phyloP scores from a whole-genome alignment of 1,140 invertebrate species.

The Drosophila repletoides region DNA sequence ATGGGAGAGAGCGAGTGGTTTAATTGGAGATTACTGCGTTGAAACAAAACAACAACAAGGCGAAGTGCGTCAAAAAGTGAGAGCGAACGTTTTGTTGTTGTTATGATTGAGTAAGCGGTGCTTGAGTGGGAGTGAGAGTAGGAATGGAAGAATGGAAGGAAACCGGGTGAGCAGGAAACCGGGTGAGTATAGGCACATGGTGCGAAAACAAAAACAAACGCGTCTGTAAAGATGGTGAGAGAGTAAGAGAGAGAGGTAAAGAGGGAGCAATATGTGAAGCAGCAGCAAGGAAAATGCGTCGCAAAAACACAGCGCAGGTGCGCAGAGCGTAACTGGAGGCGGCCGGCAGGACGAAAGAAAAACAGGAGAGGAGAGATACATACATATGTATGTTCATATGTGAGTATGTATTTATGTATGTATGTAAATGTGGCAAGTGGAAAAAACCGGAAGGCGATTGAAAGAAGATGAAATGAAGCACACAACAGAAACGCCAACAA shows the following conservation, averaged over 20 bases:
- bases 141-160: not conserved
- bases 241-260: not conserved
- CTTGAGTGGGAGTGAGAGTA: not conserved
- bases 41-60: conserved; percentile 10
- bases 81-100: conserved; percentile 11
- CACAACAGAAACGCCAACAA: conserved; percentile 17
- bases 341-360: conserved; percentile 12
- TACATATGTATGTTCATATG: too few species aligned
- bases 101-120: not conserved
- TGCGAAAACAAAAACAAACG: conserved; percentile 52
- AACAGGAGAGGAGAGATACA: not conserved
- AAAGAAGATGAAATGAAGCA: conserved; percentile 14
- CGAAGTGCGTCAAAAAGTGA: conserved; percentile 1
- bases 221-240: not conserved
- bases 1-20: conserved; percentile 2
- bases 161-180: conserved; percentile 36
- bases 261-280: conserved; percentile 23
- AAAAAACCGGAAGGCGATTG: conserved; percentile 36
- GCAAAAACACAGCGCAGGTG: conserved; percentile 73
- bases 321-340: conserved; percentile 39
- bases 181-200: conserved; percentile 42
- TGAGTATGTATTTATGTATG: not conserved
- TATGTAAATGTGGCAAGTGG: not conserved
- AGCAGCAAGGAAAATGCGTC: conserved; percentile 63
- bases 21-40: conserved; percentile 32